Conservation (phyloP, 2,113 vertebrate species). For the Neoarius graeffei region DNA sequence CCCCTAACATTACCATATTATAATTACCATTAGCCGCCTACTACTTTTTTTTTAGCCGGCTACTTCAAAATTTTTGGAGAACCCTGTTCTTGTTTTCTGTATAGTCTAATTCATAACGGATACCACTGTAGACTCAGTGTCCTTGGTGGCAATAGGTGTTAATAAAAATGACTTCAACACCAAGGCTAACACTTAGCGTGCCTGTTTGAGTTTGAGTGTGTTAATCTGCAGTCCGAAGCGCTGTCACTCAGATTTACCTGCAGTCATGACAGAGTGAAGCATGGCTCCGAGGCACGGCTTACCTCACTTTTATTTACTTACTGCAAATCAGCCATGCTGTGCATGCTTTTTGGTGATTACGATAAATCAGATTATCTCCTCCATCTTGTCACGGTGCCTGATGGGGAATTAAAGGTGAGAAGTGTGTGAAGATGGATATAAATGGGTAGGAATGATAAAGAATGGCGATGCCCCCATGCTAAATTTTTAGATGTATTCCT, state of each 20-base stretch:
- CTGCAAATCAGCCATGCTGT: constrained; percentile 69
- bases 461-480: constrained; percentile 59
- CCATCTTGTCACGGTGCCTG: constrained; percentile 74
- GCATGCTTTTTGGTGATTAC: constrained; percentile 73
- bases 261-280: constrained; percentile 65
- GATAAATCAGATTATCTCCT: constrained; percentile 77
- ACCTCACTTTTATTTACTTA: constrained; percentile 69
- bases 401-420: constrained; percentile 70
- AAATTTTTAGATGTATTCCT: constrained; percentile 16
- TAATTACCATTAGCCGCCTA: no score
- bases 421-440: constrained; percentile 73
- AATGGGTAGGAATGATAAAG: constrained; percentile 70
- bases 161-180: not conserved
- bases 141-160: not conserved
- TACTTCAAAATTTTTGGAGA: no score
- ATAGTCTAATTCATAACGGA: not conserved
- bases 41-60: no score
- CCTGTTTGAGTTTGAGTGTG: constrained; percentile 34
- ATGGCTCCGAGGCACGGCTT: constrained; percentile 65
- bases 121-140: not conserved
- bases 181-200: not conserved
- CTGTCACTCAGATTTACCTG: constrained; percentile 76
- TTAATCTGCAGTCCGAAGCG: constrained; percentile 62
- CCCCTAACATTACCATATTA: no score
- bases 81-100: no score